Conservation (phyloP, 2,888 invertebrate genomes). For the Germaria angustata region DNA sequence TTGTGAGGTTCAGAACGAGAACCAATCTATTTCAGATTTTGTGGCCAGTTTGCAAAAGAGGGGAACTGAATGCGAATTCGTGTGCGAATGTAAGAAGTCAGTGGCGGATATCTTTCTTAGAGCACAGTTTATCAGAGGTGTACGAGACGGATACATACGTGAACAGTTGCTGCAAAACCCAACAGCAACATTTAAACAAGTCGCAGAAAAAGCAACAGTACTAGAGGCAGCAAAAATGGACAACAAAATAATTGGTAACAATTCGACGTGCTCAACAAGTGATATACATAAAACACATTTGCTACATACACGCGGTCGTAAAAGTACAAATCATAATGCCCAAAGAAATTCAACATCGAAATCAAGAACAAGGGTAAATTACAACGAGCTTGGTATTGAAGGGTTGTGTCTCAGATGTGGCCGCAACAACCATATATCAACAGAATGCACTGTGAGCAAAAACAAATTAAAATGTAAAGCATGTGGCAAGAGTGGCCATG, state of each 20-base stretch:
- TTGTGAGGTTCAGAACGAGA: not conserved
- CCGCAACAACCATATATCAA: constrained; percentile 30
- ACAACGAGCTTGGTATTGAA: constrained; percentile 31
- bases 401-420: no score
- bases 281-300: not conserved
- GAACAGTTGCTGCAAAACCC: constrained; percentile 49
- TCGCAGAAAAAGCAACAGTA: constrained; percentile 36
- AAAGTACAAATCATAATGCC: not conserved
- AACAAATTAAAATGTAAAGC: constrained; percentile 30
- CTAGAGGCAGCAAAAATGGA: constrained; percentile 51
- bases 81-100: constrained; percentile 46
- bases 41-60: constrained; percentile 18
- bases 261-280: not conserved
- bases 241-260: constrained; percentile 28
- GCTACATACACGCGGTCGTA: not conserved
- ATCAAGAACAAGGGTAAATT: constrained; percentile 20
- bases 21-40: not conserved
- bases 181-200: constrained; percentile 29
- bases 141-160: constrained; percentile 39
- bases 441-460: constrained; percentile 21
- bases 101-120: constrained; percentile 51
- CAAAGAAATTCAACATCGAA: not conserved
- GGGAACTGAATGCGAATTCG: not conserved
- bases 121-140: constrained; percentile 51
- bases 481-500: constrained; percentile 27